Percentiles rank a stretch among this genome's conserved stretches.
Conservation (phyloP, 2,888 invertebrate genomes). For the Scaptomyza flava region DNA sequence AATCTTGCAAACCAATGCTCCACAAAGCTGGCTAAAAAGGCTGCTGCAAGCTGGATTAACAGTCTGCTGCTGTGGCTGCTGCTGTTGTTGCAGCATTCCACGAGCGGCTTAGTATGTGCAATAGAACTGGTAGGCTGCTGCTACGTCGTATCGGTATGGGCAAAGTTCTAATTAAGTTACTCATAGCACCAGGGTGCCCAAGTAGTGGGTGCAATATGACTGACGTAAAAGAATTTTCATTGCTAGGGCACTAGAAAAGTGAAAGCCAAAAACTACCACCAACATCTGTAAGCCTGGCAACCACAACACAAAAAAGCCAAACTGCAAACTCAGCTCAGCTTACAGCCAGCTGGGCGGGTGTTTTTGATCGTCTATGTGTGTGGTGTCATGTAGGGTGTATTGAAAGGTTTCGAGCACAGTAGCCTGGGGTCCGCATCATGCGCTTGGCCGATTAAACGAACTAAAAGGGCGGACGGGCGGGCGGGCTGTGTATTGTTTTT, state of each 20-base stretch:
- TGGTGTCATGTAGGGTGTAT: too few relatives aligned
- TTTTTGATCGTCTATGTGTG: not conserved
- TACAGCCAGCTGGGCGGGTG: slow-evolving; percentile 16
- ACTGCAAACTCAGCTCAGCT: slow-evolving; percentile 57
- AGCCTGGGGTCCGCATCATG: slow-evolving; percentile 56
- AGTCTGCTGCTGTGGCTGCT: too few relatives aligned
- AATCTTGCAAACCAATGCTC: slow-evolving; percentile 50
- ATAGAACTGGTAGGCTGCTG: too few relatives aligned
- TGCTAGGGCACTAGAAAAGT: slow-evolving; percentile 40
- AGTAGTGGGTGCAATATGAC: slow-evolving; percentile 68
- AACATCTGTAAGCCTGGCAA: slow-evolving; percentile 59
- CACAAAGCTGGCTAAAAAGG: slow-evolving; percentile 48
- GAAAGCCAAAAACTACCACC: slow-evolving; percentile 54
- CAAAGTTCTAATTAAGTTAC: slow-evolving; percentile 79
- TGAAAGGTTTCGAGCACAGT: slow-evolving; percentile 29
- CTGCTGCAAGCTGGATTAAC: slow-evolving; percentile 17
- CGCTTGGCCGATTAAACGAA: slow-evolving; percentile 72
- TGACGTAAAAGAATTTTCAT: slow-evolving; percentile 79
- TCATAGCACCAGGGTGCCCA: slow-evolving; percentile 72
- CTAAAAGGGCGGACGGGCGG: slow-evolving; percentile 30
- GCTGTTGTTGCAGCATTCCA: too few relatives aligned
- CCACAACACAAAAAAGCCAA: slow-evolving; percentile 71
- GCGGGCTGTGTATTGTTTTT: slow-evolving; percentile 39
- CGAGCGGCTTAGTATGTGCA: too few relatives aligned
- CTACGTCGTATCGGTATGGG: slow-evolving; percentile 60